Evolutionary conservation across 1,140 invertebrate genomes (phyloP).

Genomic region (Drosophila punjabiensis): DNA sequence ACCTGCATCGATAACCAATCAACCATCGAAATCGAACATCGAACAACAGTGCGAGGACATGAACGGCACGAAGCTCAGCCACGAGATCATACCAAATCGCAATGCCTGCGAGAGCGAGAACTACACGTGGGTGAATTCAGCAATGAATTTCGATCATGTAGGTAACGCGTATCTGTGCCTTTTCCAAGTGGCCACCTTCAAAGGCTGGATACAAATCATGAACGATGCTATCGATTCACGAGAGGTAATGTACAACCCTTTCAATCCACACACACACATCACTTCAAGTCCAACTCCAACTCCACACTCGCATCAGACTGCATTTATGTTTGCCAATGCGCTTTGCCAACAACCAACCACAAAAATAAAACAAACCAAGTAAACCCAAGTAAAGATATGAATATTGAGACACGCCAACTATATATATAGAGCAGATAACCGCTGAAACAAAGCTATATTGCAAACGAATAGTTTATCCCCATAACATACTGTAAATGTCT

Average conservation of each 20-base stretch:
- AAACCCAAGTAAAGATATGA: slow-evolving; percentile 9
- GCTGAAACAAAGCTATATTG: slow-evolving; percentile 41
- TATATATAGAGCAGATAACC: slow-evolving; percentile 42
- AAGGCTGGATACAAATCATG: slow-evolving; percentile 98
- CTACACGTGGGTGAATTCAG: slow-evolving; percentile 97
- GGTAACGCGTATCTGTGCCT: slow-evolving; percentile 98
- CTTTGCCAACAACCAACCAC: slow-evolving; percentile 30
- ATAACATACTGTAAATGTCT: slow-evolving; percentile 43
- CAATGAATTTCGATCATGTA: slow-evolving; percentile 99
- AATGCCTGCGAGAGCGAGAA: slow-evolving; percentile 94
- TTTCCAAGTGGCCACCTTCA: slow-evolving; percentile 99
- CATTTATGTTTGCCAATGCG: slow-evolving; percentile 49
- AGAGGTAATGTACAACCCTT: slow-evolving; percentile 88
- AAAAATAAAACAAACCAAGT: neutral
- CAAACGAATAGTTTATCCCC: slow-evolving; percentile 37
- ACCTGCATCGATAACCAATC: slow-evolving; percentile 11
- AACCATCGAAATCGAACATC: neutral
- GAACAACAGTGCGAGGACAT: slow-evolving; percentile 92
- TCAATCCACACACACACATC: slow-evolving; percentile 16
- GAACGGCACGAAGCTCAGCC: slow-evolving; percentile 92
- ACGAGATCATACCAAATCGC: slow-evolving; percentile 94
- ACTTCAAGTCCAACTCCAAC: slow-evolving; percentile 13
- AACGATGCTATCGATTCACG: slow-evolving; percentile 98
- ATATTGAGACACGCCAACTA: slow-evolving; percentile 26
- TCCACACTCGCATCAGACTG: slow-evolving; percentile 28